Evolutionary conservation across 2,797 vertebrate genomes (phyloP).

Genomic region (Peromyscus melanophrys): DNA sequence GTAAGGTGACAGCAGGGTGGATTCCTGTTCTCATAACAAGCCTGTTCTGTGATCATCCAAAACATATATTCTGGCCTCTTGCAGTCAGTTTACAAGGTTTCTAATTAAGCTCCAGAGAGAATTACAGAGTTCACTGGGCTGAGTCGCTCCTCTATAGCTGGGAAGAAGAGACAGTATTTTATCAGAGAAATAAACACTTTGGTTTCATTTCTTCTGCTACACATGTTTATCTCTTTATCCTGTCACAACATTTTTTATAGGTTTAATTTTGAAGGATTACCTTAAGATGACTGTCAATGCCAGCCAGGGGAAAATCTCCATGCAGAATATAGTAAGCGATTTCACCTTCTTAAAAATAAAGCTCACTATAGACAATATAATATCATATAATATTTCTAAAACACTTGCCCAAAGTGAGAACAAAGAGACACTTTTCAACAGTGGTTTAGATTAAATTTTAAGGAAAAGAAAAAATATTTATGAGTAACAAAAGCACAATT

Average conservation of each 20-base stretch:
- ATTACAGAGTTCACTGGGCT: conserved; percentile 83
- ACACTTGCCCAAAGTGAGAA: conserved; percentile 56
- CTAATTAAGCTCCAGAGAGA: conserved; percentile 84
- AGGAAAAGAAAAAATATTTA: conserved; percentile 66
- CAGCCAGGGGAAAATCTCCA: conserved; percentile 66
- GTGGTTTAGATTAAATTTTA: conserved; percentile 41
- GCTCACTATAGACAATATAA: neutral
- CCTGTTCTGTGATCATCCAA: conserved; percentile 69
- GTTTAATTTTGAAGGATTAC: conserved; percentile 84
- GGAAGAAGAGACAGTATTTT: conserved; percentile 68
- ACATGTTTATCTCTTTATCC: conserved; percentile 73
- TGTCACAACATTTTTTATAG: conserved; percentile 78
- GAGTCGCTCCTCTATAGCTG: conserved; percentile 69
- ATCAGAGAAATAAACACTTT: conserved; percentile 82
- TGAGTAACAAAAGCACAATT: conserved; percentile 47
- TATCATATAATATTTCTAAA: conserved; percentile 17
- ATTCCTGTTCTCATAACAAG: conserved; percentile 69
- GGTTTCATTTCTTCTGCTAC: conserved; percentile 74
- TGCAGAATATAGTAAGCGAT: conserved; percentile 45
- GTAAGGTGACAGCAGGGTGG: conserved; percentile 58
- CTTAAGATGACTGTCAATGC: conserved; percentile 78
- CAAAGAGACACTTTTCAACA: conserved; percentile 23
- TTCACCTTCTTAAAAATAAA: conserved; percentile 61
- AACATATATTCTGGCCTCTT: conserved; percentile 77
- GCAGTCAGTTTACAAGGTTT: conserved; percentile 79